Base-by-base conservation (phyloP, 1,140 invertebrate species). In the Eufriesea mexicana region DNA sequence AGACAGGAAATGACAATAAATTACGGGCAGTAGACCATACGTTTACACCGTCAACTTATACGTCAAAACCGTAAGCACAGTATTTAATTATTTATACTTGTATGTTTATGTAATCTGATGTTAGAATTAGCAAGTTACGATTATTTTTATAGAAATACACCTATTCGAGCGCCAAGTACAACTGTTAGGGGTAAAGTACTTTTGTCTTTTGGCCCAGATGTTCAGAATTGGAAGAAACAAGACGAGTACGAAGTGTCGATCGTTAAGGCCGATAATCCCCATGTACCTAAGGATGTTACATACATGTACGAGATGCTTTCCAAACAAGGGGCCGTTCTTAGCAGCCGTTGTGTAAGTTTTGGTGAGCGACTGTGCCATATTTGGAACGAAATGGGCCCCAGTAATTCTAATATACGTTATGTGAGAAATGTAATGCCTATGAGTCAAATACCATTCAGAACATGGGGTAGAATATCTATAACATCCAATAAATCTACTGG, bases 291-390 rank as follows among this genome's bases (percentile, higher is more conserved):
- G 12, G 88, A 91, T 62, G 92, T 92, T 5, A 74, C 74, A 0
- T 93, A 93, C 85, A 96, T 96, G 95, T 96, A 95, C 84, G 95
- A 96, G 75, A 93, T 95, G 78, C 75, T 95, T 0, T 89, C 91
- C 20, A 94, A 95, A 42, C 93, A 95, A 83, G 93, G 93, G 49
- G 67, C 90, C 73, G 90, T 93, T 42, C 84, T 95, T 12, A 93
- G 95, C 74, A 89, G 92, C 18, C 84, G 91, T n/a, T 95, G 95
- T 80, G 89, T 92, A 51, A 90, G 90, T n/a, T 90, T 95, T 47
- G 94, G 93, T 0, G 78, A 76, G 0, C 85, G 88, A 54, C 57
- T 91, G 9, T 91, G 84, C 72, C 68, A 83, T 59, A 67, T 75
- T 47, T 92, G 92, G 91, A 70, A 83, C 9, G 76, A 81, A 4